Percentiles rank a stretch among this genome's conserved stretches.
Evolutionary conservation across 2,113 vertebrate genomes (phyloP).

Genomic region (Meriones unguiculatus): DNA sequence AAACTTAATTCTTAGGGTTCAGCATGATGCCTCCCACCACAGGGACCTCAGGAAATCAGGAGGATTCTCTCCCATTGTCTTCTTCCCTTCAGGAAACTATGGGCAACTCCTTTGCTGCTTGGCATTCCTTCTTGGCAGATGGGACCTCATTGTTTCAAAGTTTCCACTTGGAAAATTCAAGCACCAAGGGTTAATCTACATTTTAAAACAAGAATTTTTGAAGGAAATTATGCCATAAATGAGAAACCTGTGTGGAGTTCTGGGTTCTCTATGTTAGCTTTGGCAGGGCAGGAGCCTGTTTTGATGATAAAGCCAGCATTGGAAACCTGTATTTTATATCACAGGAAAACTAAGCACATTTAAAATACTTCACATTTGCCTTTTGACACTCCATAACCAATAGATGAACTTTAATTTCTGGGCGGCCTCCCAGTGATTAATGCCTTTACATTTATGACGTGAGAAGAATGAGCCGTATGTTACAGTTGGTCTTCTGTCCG

Average conservation of each 20-base stretch:
- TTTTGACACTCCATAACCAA: slow-evolving; percentile 73
- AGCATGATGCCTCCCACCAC: accelerated
- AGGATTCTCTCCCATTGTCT: not conserved
- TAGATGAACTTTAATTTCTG: slow-evolving; percentile 76
- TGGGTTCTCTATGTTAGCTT: slow-evolving; percentile 63
- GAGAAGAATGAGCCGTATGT: slow-evolving; percentile 53
- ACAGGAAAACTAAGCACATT: slow-evolving; percentile 60
- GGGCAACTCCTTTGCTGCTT: not conserved
- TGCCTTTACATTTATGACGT: slow-evolving; percentile 63
- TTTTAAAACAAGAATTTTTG: slow-evolving; percentile 75
- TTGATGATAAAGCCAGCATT: slow-evolving; percentile 74
- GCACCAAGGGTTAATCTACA: slow-evolving; percentile 74
- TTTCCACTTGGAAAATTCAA: slow-evolving; percentile 72
- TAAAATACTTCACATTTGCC: slow-evolving; percentile 62
- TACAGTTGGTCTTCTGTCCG: slow-evolving; percentile 59
- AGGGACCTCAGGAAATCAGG: accelerated
- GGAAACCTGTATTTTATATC: slow-evolving; percentile 73
- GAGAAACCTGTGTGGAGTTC: slow-evolving; percentile 76
- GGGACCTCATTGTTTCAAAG: slow-evolving; percentile 70
- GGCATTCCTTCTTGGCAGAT: slow-evolving; percentile 56
- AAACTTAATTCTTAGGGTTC: not conserved
- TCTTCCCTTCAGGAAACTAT: not conserved
- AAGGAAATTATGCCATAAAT: slow-evolving; percentile 65
- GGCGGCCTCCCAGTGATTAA: slow-evolving; percentile 67
- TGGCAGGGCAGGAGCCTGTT: slow-evolving; percentile 62